phyloP scores from a whole-genome alignment of 2,797 vertebrate species.

The Columba guinea region DNA sequence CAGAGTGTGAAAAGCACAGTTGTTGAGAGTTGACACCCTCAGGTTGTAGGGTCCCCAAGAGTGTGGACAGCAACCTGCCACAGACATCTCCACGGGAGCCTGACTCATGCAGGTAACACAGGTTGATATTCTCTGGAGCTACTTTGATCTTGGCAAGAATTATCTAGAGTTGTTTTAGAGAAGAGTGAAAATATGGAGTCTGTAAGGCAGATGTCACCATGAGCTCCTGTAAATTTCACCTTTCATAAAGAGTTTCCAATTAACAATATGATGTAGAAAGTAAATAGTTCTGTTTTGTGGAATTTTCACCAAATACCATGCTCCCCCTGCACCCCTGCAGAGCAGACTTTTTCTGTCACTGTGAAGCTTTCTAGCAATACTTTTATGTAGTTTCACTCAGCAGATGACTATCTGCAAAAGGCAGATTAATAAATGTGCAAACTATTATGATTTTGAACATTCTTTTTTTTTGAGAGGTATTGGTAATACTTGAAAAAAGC shows the following conservation, averaged over 20 bases:
- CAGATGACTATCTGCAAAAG: not conserved
- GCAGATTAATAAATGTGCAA: not conserved
- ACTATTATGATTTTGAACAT: not conserved
- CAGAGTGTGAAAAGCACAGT: not conserved
- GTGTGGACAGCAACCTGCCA: not conserved
- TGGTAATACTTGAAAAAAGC: not conserved
- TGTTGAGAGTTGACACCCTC: not conserved
- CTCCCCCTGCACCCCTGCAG: not conserved
- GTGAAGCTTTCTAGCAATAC: not conserved
- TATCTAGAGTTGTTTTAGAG: not conserved
- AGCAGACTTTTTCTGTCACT: not conserved
- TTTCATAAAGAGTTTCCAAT: not conserved
- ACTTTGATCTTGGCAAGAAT: not conserved
- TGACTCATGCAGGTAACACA: not conserved
- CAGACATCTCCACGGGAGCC: not conserved
- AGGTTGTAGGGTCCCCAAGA: not conserved
- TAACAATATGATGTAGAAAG: not conserved
- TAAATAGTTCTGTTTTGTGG: not conserved
- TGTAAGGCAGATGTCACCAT: not conserved
- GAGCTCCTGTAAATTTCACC: not conserved
- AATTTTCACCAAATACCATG: not conserved
- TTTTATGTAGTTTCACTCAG: not conserved
- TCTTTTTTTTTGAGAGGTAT: not conserved
- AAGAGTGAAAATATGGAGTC: not conserved
- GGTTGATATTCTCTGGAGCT: not conserved